Conservation (phyloP, 2,113 vertebrate genomes). For the Eupsittula cactorum region DNA sequence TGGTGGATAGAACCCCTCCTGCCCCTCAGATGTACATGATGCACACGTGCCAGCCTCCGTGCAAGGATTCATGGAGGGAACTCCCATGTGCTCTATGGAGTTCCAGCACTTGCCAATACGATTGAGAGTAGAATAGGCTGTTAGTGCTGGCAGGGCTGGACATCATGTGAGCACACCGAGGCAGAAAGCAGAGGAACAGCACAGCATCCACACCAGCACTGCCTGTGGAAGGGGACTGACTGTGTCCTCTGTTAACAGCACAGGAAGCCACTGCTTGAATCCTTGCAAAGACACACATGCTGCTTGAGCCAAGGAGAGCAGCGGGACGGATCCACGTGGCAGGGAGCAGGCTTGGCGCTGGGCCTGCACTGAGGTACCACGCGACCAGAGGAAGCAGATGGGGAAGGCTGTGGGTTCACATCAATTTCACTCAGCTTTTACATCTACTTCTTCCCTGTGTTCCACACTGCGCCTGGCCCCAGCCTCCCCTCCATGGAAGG, state of each 20-base stretch:
- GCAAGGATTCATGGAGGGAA: background rate
- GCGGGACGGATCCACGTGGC: background rate
- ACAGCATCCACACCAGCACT: background rate
- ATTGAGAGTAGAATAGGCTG: background rate
- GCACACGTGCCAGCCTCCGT: fast-evolving
- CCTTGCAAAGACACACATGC: background rate
- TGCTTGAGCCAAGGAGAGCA: background rate
- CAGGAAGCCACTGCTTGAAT: background rate
- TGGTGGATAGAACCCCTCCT: background rate
- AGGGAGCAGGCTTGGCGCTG: background rate
- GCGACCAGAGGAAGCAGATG: fast-evolving
- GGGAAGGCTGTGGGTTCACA: background rate
- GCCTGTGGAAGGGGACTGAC: background rate
- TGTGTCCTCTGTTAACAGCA: background rate
- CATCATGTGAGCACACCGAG: background rate
- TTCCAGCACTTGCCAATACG: background rate
- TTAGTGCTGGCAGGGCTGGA: background rate
- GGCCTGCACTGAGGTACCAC: background rate
- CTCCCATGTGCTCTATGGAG: fast-evolving
- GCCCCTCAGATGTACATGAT: background rate
- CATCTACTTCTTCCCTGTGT: background rate
- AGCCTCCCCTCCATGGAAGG: background rate
- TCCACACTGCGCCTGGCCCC: fast-evolving
- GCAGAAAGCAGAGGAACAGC: background rate
- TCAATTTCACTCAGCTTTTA: background rate